Percentiles rank a stretch among this genome's conserved stretches.
These are phyloP conservation scores for Neosilurus hyrtlii DNA, from an alignment of 2,797 vertebrate species.

Conservation along the genomic window DNA sequence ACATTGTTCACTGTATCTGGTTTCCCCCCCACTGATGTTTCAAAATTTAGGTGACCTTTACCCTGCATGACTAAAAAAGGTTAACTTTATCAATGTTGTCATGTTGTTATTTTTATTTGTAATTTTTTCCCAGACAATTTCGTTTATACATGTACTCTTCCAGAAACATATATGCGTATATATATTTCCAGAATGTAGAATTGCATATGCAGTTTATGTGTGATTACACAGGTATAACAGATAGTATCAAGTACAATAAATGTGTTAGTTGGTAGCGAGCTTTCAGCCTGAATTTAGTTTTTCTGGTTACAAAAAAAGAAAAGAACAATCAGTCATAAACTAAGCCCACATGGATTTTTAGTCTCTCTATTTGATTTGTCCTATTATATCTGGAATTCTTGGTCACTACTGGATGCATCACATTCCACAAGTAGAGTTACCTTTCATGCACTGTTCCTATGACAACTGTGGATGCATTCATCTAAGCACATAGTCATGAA, in stretches of 20 bases:
- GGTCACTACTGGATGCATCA: constrained; percentile 15
- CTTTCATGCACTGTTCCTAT: constrained; percentile 43
- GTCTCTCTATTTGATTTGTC: constrained; percentile 6
- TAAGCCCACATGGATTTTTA: constrained; percentile 12
- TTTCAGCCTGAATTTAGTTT: neutral
- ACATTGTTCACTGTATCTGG: neutral
- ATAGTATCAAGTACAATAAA: neutral
- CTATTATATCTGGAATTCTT: constrained; percentile 25
- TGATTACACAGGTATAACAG: neutral
- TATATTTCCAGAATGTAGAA: no score
- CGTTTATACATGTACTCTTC: neutral
- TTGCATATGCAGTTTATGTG: neutral
- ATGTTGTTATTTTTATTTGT: neutral
- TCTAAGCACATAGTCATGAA: constrained; percentile 5
- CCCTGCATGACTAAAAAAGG: neutral
- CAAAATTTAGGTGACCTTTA: neutral
- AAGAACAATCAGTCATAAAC: constrained; percentile 5
- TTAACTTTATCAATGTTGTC: neutral
- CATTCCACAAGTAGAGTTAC: constrained; percentile 34
- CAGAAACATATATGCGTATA: neutral
- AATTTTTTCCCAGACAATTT: neutral
- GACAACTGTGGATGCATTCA: constrained; percentile 31
- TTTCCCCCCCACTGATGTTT: neutral
- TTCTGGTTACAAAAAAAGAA: neutral
- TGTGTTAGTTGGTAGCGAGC: neutral